Conservation (phyloP, 2,113 vertebrate genomes). For the Siniperca chuatsi region DNA sequence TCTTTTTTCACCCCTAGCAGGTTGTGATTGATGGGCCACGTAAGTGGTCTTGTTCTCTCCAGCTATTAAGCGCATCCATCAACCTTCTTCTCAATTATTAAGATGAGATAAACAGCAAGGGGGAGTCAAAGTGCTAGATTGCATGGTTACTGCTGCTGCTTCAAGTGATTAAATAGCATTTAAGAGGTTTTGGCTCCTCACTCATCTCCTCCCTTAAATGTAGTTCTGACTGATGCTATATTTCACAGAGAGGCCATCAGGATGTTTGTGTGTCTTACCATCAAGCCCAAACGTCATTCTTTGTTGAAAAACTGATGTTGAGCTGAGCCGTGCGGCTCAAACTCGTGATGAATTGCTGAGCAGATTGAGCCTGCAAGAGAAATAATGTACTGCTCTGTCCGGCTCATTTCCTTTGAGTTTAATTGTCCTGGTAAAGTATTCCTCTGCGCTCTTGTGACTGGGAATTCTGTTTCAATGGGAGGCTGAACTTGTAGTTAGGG, state of each 20-base stretch:
- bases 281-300: slow-evolving; percentile 41
- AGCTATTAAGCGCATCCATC: slow-evolving; percentile 83
- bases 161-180: slow-evolving; percentile 80
- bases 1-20: slow-evolving; percentile 62
- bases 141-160: slow-evolving; percentile 58
- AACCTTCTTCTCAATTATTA: slow-evolving; percentile 75
- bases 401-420: slow-evolving; percentile 71
- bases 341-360: slow-evolving; percentile 60
- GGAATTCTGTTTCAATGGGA: slow-evolving; percentile 45
- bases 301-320: slow-evolving; percentile 38
- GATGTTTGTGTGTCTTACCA: slow-evolving; percentile 69
- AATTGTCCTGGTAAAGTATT: slow-evolving; percentile 51
- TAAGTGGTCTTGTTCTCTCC: slow-evolving; percentile 79
- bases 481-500: slow-evolving; percentile 15
- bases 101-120: slow-evolving; percentile 68
- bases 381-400: slow-evolving; percentile 53
- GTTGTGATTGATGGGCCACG: slow-evolving; percentile 73
- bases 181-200: slow-evolving; percentile 65
- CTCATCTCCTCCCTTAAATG: slow-evolving; percentile 57
- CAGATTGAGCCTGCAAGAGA: slow-evolving; percentile 51
- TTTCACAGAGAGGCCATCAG: slow-evolving; percentile 61
- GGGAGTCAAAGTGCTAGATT: slow-evolving; percentile 68
- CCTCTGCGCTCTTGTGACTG: slow-evolving; percentile 1
- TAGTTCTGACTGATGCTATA: slow-evolving; percentile 41
- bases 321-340: slow-evolving; percentile 31